Conservation (phyloP, 2,888 invertebrate genomes). For the Tipula unca region DNA sequence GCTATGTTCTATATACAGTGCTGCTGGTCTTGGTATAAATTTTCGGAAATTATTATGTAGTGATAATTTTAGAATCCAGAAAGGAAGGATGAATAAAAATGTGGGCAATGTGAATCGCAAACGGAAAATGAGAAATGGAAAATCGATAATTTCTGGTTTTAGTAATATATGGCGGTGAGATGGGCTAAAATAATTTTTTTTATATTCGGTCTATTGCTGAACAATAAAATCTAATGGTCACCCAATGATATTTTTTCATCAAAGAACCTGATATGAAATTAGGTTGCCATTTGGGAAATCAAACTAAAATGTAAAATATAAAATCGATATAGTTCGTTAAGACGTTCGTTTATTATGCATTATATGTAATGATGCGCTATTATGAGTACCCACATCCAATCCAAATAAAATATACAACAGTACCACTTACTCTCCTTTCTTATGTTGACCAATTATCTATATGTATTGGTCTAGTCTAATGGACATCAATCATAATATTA, state of each 20-base stretch:
- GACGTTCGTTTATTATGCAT: background rate
- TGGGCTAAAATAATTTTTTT: background rate
- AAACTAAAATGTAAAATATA: background rate
- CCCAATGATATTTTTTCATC: background rate
- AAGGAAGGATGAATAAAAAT: background rate
- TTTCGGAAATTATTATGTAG: background rate
- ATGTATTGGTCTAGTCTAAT: background rate
- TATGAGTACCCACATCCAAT: too few relatives aligned
- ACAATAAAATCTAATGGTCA: background rate
- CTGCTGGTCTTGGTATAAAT: background rate
- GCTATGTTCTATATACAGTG: background rate
- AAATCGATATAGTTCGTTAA: background rate
- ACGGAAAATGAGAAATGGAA: background rate
- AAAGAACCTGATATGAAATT: background rate
- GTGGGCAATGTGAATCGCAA: too few relatives aligned
- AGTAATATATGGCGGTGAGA: background rate
- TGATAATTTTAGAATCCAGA: background rate
- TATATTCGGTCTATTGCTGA: background rate
- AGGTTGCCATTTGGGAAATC: background rate
- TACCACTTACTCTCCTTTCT: background rate
- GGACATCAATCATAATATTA: background rate
- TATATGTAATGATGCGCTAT: background rate
- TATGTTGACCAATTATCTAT: background rate
- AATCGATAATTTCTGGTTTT: background rate
- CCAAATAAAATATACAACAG: background rate